Base-by-base conservation (phyloP, 1,140 invertebrate species). In the Drosophila murphyi region DNA sequence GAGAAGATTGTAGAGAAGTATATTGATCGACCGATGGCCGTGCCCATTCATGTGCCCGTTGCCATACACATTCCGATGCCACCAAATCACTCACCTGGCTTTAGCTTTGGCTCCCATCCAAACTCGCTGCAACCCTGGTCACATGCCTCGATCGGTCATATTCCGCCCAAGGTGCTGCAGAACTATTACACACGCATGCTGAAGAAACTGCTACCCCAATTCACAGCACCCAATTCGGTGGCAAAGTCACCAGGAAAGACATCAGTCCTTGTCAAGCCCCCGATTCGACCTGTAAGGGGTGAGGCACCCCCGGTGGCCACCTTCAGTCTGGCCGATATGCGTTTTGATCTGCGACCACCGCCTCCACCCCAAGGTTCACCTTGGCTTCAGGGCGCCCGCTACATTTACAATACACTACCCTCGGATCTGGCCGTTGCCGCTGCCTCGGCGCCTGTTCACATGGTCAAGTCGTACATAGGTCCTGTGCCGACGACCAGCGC, bases 1-100 rank as follows among this genome's bases (percentile, higher is more conserved):
- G 93, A 94, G 63, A 92, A 93, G 79, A 93, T 94, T 10, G 93
- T 94, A 0, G 94, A 94, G 61, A 94, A 93, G 76, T 93, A 93
- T 70, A 92, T 94, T 3, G 88, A 93, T 32, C 89, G 94, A 2
- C 93, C 94, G 2, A 93, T 94, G 31, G 93, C 93, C 7, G 78
- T 92, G 51, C 90, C 90, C 10, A 92, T 92, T 0, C 90, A 92
- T 12, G 88, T 92, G 82, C 92, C 94, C 92, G 54, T 93, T 93
- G 43, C 92, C 92, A 62, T 93, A 93, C 89, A 91, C 77, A 55
- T 92, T 86, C 87, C 91, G 3, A 68, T 89, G 78, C 72, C 74
- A 2, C 78, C 87, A 8, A 43, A 59, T 45, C 82, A 86, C 41
- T 54, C 59, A 3, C 80, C 55, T 10, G 57, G 2, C 45, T 72